These are phyloP conservation scores for Torymus aiolomorphi DNA, from an alignment of 2,888 invertebrate species.

Conservation along the genomic window DNA sequence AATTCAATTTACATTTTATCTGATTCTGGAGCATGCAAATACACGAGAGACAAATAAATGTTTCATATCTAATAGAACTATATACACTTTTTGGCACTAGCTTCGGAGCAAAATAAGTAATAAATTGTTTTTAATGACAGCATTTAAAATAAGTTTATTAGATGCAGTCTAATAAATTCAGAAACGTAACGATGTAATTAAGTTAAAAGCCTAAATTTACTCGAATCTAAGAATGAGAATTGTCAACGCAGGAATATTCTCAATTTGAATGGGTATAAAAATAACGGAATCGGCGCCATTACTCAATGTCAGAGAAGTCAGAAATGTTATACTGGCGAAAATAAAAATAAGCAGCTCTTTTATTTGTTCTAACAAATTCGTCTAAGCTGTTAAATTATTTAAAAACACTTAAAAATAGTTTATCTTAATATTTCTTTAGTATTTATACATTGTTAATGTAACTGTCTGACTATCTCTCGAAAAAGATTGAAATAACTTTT, in stretches of 20 bases:
- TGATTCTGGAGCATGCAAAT: too few species aligned
- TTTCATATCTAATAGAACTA: neutral
- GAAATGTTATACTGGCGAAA: neutral
- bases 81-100: slow-evolving; percentile 10
- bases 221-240: neutral
- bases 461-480: too few species aligned
- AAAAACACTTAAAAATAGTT: neutral
- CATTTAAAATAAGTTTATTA: slow-evolving; percentile 24
- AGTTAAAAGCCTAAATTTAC: neutral
- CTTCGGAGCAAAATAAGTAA: neutral
- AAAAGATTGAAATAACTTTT: too few species aligned
- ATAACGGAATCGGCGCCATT: slow-evolving; percentile 13
- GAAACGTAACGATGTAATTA: slow-evolving; percentile 11
- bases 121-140: slow-evolving; percentile 19
- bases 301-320: slow-evolving; percentile 23
- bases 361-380: neutral
- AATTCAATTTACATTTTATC: too few species aligned
- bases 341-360: slow-evolving; percentile 14
- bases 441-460: neutral
- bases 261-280: neutral
- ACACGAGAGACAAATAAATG: neutral
- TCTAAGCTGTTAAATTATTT: neutral
- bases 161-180: slow-evolving; percentile 18
- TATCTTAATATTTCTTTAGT: neutral
- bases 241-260: slow-evolving; percentile 11